Percentiles rank a stretch among this genome's conserved stretches.
Evolutionary conservation across 2,797 vertebrate genomes (phyloP).

Genomic region (Gephyroberyx darwinii): DNA sequence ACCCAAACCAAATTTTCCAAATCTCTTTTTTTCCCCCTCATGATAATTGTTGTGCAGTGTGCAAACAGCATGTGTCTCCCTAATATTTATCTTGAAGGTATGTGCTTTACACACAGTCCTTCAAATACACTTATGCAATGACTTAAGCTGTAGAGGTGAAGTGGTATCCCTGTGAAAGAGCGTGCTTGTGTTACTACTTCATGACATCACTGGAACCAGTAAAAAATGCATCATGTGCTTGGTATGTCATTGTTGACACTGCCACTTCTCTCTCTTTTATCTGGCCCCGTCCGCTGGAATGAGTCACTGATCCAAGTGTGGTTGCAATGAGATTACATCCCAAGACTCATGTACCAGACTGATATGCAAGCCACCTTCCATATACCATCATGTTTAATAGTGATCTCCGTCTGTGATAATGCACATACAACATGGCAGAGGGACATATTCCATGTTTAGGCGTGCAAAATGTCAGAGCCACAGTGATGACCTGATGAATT

Average conservation of each 20-base stretch:
- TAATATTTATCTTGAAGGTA: neutral
- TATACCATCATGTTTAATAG: constrained; percentile 8
- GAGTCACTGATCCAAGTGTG: constrained; percentile 32
- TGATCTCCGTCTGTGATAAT: neutral
- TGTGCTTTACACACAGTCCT: neutral
- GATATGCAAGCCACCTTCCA: neutral
- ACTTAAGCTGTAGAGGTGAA: constrained; percentile 15
- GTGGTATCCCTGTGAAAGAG: constrained; percentile 1
- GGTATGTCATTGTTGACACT: constrained; percentile 40
- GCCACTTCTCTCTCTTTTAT: constrained; percentile 21
- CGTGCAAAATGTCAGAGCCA: constrained; percentile 19
- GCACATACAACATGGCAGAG: constrained; percentile 2
- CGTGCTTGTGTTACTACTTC: constrained; percentile 24
- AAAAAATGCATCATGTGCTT: constrained; percentile 51
- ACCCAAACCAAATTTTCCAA: neutral
- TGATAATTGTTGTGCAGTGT: neutral
- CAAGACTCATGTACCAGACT: constrained; percentile 3
- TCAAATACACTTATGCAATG: constrained; percentile 10
- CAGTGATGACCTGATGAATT: constrained; percentile 9
- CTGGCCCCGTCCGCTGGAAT: constrained; percentile 30
- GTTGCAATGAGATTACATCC: constrained; percentile 30
- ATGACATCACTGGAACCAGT: constrained; percentile 32
- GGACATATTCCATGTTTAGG: constrained; percentile 4
- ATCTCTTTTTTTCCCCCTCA: neutral
- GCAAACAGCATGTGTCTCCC: constrained; percentile 4